phyloP scores from a whole-genome alignment of 2,797 vertebrate genomes.

The Enteromius mattozi region DNA sequence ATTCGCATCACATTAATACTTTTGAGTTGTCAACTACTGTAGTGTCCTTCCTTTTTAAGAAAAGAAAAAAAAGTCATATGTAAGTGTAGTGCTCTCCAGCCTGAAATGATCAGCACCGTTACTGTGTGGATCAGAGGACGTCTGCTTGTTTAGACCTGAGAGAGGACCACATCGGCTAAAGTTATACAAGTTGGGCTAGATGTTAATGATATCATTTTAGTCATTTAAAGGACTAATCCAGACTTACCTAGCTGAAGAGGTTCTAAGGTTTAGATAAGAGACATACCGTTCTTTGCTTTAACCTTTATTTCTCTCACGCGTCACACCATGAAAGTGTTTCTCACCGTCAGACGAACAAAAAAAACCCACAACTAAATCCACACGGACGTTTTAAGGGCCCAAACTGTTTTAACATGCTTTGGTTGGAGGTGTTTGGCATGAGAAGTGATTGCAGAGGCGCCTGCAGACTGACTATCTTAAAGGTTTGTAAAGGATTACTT shows the following conservation, averaged over 20 bases:
- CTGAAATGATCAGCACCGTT: slow-evolving; percentile 44
- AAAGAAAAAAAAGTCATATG: slow-evolving; percentile 65
- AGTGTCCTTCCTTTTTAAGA: slow-evolving; percentile 79
- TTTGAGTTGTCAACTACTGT: slow-evolving; percentile 81
- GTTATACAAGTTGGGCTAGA: slow-evolving; percentile 64
- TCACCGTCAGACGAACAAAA: slow-evolving; percentile 60
- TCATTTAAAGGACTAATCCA: slow-evolving; percentile 67
- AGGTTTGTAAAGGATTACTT: slow-evolving; percentile 68
- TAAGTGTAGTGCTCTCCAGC: slow-evolving; percentile 67
- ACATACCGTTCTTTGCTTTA: slow-evolving; percentile 58
- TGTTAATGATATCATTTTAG: slow-evolving; percentile 68
- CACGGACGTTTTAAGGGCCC: slow-evolving; percentile 69
- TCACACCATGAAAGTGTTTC: slow-evolving; percentile 58
- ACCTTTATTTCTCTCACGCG: slow-evolving; percentile 65
- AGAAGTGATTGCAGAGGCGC: slow-evolving; percentile 64
- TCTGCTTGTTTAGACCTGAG: slow-evolving; percentile 43
- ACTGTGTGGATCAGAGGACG: slow-evolving; percentile 43
- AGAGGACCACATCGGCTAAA: slow-evolving; percentile 56
- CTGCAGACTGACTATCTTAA: slow-evolving; percentile 71
- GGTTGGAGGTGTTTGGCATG: slow-evolving; percentile 72
- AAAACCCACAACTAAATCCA: slow-evolving; percentile 52
- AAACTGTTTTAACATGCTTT: slow-evolving; percentile 75
- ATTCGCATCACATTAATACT: slow-evolving; percentile 75
- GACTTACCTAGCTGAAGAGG: slow-evolving; percentile 65
- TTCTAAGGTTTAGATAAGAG: slow-evolving; percentile 66